Evolutionary conservation across 2,888 invertebrate species (phyloP).

Genomic region (Xanthia icteritia): DNA sequence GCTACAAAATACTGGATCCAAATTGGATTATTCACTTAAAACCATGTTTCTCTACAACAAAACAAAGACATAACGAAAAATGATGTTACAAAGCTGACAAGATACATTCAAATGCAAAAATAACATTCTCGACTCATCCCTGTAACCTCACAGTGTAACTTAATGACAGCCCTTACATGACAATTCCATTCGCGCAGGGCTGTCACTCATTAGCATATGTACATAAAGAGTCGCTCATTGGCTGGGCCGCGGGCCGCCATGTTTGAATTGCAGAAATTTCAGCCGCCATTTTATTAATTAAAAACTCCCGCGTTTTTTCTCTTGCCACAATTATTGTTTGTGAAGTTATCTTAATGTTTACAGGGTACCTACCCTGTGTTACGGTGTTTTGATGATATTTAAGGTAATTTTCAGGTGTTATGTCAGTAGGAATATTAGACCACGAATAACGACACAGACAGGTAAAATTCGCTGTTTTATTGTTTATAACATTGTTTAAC

Average conservation of each 20-base stretch:
- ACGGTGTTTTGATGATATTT: conserved; percentile 35
- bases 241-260: conserved; percentile 76
- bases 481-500: background rate
- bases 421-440: background rate
- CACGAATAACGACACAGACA: background rate
- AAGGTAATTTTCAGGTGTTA: conserved; percentile 35
- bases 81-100: conserved; percentile 62
- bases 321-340: conserved; percentile 72
- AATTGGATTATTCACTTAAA: conserved; percentile 26
- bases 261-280: conserved; percentile 84
- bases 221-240: conserved; percentile 85
- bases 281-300: conserved; percentile 88
- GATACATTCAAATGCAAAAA: conserved; percentile 80
- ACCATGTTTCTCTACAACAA: conserved; percentile 16
- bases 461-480: background rate
- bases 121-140: conserved; percentile 76
- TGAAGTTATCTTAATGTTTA: conserved; percentile 77
- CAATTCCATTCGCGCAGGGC: conserved; percentile 88
- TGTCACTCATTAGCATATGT: conserved; percentile 89
- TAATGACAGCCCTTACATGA: conserved; percentile 88
- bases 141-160: conserved; percentile 78
- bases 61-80: conserved; percentile 53
- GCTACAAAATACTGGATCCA: background rate
- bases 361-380: conserved; percentile 68
- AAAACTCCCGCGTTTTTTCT: conserved; percentile 72